Evolutionary conservation across 2,797 vertebrate species (phyloP), one percentile per base, ranked within the genome.

Genomic region (Meriones psammophilus): DNA sequence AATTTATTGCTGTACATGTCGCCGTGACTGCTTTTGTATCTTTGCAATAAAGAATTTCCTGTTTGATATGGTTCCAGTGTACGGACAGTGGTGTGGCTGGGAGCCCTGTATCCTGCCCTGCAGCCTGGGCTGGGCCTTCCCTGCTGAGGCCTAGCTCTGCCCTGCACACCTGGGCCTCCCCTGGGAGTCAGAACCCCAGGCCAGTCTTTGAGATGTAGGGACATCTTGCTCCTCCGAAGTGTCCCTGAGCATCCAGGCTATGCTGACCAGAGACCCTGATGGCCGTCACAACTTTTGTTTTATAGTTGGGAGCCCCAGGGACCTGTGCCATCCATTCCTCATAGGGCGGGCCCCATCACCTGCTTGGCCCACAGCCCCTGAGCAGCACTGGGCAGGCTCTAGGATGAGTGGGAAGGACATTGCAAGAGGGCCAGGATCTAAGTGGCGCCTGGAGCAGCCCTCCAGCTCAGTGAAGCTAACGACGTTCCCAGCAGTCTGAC

Each of bases 1-100:
- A 99, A 99, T 99, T 99, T 99, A 99, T 99, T 99, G 99, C 98
- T 99, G 98, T 99, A 98, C 98, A 99, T 99, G 98, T 98, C 97
- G 99, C 99, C 98, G 98, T 99, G 98, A 99, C 98, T 98, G 98
- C 98, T 99, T 99, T 99, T 99, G 98, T 99, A 99, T 99, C 98
- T 99, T 98, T 99, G 98, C 99, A 99, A 99, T 99, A 99, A 99
- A 99, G 98, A 98, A 97, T 98, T 98, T 98, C 98, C 98, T 98
- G 97, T 98, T 98, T 98, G 97, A 98, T 97, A 97, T 73, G 95
- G 89, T 88, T 96, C 92, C 95, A 39, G 92, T 95, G 94, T 89
- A 64, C 96, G 74, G 94, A 96, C 92, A 89, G 89, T 95, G 0
- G 97, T 97, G 97, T 60, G 88, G 66, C 60, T 58, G 15, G 58